These are phyloP conservation scores for Phoenicopterus ruber DNA, from an alignment of 2,113 vertebrate genomes.

Conservation along the genomic window DNA sequence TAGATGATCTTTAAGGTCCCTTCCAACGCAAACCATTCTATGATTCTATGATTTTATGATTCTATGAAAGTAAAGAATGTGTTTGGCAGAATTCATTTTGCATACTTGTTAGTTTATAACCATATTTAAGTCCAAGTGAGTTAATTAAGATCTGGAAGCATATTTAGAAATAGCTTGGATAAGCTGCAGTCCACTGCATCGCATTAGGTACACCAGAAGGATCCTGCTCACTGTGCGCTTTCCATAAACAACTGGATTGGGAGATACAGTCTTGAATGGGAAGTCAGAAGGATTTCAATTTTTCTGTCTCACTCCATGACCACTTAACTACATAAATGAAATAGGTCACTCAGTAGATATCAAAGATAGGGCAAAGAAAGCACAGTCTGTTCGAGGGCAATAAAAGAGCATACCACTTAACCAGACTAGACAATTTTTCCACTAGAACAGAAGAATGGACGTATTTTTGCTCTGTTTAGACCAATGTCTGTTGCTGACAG, in stretches of 20 bases:
- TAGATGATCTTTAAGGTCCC: no score
- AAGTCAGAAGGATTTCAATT: neutral
- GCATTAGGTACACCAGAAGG: neutral
- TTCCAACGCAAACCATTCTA: no score
- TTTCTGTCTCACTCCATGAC: neutral
- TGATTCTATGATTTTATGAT: no score
- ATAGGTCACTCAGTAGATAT: neutral
- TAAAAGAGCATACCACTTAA: neutral
- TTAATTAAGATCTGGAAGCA: neutral
- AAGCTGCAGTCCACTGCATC: neutral
- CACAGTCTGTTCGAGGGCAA: neutral
- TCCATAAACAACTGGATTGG: neutral
- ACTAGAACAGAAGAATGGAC: neutral
- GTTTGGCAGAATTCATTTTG: neutral
- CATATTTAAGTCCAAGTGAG: neutral
- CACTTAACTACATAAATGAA: neutral
- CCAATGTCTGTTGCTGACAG: neutral
- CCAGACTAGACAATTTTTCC: neutral
- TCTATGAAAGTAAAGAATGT: neutral
- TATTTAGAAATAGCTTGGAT: neutral
- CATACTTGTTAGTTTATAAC: neutral
- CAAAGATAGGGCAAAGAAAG: neutral
- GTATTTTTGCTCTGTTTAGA: neutral
- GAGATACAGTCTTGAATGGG: neutral
- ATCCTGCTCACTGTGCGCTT: neutral